Evolutionary conservation across 2,797 vertebrate species (phyloP).

Genomic region (Coranthus polyacanthus): DNA sequence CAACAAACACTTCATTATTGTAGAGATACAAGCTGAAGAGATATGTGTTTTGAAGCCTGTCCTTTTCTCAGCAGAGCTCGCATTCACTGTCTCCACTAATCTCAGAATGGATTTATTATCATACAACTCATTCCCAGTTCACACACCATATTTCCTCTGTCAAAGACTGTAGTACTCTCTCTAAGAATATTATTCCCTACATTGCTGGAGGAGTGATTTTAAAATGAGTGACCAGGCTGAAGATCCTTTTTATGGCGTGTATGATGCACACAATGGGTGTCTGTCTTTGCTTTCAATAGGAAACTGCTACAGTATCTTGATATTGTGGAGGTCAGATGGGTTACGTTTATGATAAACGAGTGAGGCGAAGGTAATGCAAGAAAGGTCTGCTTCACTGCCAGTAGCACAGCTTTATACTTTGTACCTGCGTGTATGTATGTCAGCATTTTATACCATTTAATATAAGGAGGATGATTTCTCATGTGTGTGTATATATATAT

Average conservation of each 20-base stretch:
- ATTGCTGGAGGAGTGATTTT: constrained; percentile 30
- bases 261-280: constrained; percentile 15
- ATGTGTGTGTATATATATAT: constrained; percentile 17
- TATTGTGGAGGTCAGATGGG: constrained; percentile 20
- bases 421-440: constrained; percentile 39
- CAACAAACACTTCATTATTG: constrained; percentile 52
- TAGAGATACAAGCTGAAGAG: constrained; percentile 9
- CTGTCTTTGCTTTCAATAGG: too few species aligned
- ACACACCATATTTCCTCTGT: constrained; percentile 46
- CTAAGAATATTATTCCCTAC: constrained; percentile 29
- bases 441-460: constrained; percentile 50
- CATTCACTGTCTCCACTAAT: constrained; percentile 26
- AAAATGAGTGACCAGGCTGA: constrained; percentile 38
- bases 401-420: constrained; percentile 37
- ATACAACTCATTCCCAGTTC: constrained; percentile 49
- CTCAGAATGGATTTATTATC: constrained; percentile 45
- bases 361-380: constrained; percentile 28
- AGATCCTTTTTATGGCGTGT: constrained; percentile 21
- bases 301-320: constrained; percentile 17
- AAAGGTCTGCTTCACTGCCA: constrained; percentile 22
- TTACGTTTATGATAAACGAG: constrained; percentile 33
- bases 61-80: constrained; percentile 33
- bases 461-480: constrained; percentile 24
- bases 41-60: constrained; percentile 31
- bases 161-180: constrained; percentile 28